Evolutionary conservation across 1,140 invertebrate species (phyloP).

Genomic region (Trinorchestia longiramus): DNA sequence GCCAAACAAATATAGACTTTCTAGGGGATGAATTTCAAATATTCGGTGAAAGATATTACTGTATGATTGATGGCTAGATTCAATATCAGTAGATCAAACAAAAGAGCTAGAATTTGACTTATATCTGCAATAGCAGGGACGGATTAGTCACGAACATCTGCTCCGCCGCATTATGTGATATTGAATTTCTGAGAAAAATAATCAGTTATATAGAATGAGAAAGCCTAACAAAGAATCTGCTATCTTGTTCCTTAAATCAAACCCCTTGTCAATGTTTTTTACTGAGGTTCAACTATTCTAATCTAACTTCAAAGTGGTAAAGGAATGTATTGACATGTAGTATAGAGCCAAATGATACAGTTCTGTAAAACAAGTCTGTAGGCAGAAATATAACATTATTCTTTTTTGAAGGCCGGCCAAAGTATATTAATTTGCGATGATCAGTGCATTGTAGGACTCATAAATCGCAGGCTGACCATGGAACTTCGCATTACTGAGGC

Average conservation of each 20-base stretch:
- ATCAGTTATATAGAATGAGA: no score
- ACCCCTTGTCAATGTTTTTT: neutral
- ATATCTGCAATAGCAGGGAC: no score
- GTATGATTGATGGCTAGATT: no score
- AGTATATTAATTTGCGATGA: constrained; percentile 26
- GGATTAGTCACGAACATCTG: no score
- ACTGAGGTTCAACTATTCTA: neutral
- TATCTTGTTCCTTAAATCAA: neutral
- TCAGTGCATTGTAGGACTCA: neutral
- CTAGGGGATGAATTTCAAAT: no score
- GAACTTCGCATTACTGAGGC: neutral
- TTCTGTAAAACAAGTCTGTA: neutral
- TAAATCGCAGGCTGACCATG: neutral
- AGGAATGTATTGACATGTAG: neutral
- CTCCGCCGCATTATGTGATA: no score
- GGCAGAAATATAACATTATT: neutral
- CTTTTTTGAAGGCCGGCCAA: neutral
- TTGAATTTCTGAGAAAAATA: no score
- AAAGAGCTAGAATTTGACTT: no score
- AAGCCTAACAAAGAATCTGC: no score
- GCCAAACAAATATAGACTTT: no score
- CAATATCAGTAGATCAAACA: no score
- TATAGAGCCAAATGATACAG: neutral
- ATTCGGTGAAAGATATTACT: no score
- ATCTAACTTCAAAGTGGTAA: neutral